Base-by-base conservation (phyloP, 2,888 invertebrate species). In the Sarcophaga carnaria region DNA sequence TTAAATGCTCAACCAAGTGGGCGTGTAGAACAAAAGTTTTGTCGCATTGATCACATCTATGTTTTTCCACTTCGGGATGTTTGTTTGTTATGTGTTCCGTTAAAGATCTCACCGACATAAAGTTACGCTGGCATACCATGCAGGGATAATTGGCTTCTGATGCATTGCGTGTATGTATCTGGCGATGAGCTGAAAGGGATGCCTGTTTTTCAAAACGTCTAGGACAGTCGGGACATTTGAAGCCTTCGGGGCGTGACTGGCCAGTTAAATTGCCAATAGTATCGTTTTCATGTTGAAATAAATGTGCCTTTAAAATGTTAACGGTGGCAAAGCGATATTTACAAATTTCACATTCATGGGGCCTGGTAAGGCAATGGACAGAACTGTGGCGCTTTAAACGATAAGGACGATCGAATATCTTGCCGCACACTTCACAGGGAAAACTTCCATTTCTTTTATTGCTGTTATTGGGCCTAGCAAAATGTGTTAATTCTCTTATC, bases 11-110 rank as follows among this genome's bases (percentile, higher is more conserved):
- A 14, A 93, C 93, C 0, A 95, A 91, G 88, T 95, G 95, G 72
- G 95, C 95, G 2, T 94, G 94, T 70, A 95, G 20, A 0, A 95
- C 94, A 89, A 95, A 96, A 1, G 93, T 93, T 89, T 95, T 95
- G 2, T 94, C 92, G 89, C 96, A 96, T 69, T 94, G 92, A 5
- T 92, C 92, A 91, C 96, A 96, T 72, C 93, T 93, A 86, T 94
- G 94, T 0, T 94, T 94, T 83, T 94, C 94, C 3, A 94, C 93
- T n/a, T 94, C 91, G 4, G 93, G 93, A 89, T 96, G 96, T 45
- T 94, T 92, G 88, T 94, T 94, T 75, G 94, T 89, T 3, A 87
- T 78, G 88, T 95, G 95, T n/a, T 94, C 91, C 64, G 93, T 93
- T 11, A 95, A 90, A 27, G 93, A 90, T 47, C 93, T 91, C 83